Conservation (phyloP, 2,888 invertebrate genomes). For the Cylindroiulus punctatus region DNA sequence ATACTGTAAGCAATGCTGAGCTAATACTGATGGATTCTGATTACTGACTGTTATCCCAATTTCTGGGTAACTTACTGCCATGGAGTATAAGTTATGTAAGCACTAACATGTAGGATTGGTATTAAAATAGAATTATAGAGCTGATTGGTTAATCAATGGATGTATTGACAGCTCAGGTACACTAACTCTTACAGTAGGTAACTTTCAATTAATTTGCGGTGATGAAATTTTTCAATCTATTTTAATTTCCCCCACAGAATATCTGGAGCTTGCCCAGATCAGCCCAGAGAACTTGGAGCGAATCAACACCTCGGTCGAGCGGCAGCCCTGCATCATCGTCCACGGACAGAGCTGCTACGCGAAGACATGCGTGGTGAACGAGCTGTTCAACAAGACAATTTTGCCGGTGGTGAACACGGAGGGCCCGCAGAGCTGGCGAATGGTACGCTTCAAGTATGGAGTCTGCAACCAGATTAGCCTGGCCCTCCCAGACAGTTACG, state of each 20-base stretch:
- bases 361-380: constrained; percentile 78
- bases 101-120: too few species aligned
- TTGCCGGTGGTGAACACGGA: constrained; percentile 70
- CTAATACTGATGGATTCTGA: too few species aligned
- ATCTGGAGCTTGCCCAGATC: constrained; percentile 33
- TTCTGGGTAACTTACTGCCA: too few species aligned
- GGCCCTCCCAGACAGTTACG: constrained; percentile 67
- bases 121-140: too few species aligned
- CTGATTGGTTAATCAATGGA: too few species aligned
- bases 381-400: constrained; percentile 74
- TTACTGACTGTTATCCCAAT: too few species aligned
- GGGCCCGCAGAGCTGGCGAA: constrained; percentile 73
- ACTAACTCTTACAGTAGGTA: background rate
- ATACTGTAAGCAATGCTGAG: too few species aligned
- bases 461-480: constrained; percentile 64
- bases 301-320: constrained; percentile 66
- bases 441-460: constrained; percentile 71
- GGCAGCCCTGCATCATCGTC: constrained; percentile 77
- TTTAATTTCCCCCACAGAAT: background rate
- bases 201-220: background rate
- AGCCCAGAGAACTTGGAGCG: constrained; percentile 64
- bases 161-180: too few species aligned
- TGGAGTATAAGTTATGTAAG: too few species aligned
- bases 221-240: background rate
- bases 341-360: constrained; percentile 78